A percentile compares a stretch with the other conserved stretches of the same genome.
phyloP scores from a whole-genome alignment of 1,140 invertebrate species.

The Himalopsyche phryganea region DNA sequence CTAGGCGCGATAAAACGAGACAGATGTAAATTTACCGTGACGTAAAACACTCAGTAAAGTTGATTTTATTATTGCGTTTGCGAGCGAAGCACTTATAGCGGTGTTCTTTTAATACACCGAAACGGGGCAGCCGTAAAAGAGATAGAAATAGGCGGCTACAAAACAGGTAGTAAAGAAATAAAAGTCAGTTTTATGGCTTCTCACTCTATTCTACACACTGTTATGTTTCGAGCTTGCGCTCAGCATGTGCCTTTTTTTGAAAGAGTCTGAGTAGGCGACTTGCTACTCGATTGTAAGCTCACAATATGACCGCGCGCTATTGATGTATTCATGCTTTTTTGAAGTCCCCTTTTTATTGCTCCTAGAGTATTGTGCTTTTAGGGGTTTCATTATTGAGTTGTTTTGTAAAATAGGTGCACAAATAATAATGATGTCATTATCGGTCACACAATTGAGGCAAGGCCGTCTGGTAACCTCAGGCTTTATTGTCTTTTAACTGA shows the following conservation, averaged over 20 bases:
- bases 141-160: slow-evolving; percentile 42
- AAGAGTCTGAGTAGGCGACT: background rate
- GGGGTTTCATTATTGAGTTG: slow-evolving; percentile 31
- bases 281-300: slow-evolving; percentile 27
- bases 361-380: slow-evolving; percentile 25
- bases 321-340: slow-evolving; percentile 29
- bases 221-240: slow-evolving; percentile 36
- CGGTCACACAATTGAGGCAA: slow-evolving; percentile 14
- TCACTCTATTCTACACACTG: slow-evolving; percentile 57
- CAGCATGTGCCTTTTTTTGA: slow-evolving; percentile 24
- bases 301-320: slow-evolving; percentile 22
- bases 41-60: slow-evolving; percentile 28
- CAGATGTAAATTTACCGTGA: slow-evolving; percentile 36
- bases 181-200: slow-evolving; percentile 58
- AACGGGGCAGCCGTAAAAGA: slow-evolving; percentile 34
- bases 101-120: slow-evolving; percentile 24
- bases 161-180: slow-evolving; percentile 58
- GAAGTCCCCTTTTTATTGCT: slow-evolving; percentile 18
- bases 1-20: slow-evolving; percentile 46
- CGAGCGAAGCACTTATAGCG: slow-evolving; percentile 23
- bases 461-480: slow-evolving; percentile 9
- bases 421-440: slow-evolving; percentile 20
- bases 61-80: slow-evolving; percentile 27
- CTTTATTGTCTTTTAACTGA: slow-evolving; percentile 15
- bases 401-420: slow-evolving; percentile 21